A percentile compares a stretch with the other conserved stretches of the same genome.
phyloP scores from a whole-genome alignment of 2,113 vertebrate species.

The Erythrocercus mccallii region DNA sequence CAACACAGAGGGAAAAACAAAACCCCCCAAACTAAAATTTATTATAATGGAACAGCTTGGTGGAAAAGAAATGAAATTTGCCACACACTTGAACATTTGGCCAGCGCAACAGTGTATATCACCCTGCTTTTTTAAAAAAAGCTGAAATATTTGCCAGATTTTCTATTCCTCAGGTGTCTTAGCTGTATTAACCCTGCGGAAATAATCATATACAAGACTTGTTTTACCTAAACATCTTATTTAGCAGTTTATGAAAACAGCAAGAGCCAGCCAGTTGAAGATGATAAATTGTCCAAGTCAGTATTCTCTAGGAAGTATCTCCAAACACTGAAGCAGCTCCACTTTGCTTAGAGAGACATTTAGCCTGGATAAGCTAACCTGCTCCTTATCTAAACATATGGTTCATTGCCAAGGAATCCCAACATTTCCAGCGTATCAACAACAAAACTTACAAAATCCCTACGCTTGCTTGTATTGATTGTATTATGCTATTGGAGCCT shows the following conservation, averaged over 20 bases:
- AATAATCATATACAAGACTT: background rate
- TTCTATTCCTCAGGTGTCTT: background rate
- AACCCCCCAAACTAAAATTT: too few species aligned
- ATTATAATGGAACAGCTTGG: accelerated
- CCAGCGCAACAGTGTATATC: background rate
- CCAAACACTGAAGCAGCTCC: background rate
- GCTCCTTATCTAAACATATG: background rate
- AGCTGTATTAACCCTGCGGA: background rate
- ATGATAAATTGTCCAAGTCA: background rate
- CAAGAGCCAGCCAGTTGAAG: background rate
- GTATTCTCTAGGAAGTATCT: background rate
- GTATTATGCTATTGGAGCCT: background rate
- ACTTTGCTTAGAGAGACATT: background rate
- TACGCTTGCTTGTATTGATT: background rate
- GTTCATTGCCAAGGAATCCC: background rate
- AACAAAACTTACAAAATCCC: background rate
- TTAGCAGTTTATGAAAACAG: background rate
- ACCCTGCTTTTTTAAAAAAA: background rate
- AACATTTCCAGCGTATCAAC: background rate
- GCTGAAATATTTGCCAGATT: background rate
- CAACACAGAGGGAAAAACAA: accelerated
- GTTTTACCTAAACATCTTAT: background rate
- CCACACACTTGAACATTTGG: background rate
- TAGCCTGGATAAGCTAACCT: background rate
- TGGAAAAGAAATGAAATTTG: background rate